Conservation (phyloP, 1,140 invertebrate species). For the Bombyx mandarina region DNA sequence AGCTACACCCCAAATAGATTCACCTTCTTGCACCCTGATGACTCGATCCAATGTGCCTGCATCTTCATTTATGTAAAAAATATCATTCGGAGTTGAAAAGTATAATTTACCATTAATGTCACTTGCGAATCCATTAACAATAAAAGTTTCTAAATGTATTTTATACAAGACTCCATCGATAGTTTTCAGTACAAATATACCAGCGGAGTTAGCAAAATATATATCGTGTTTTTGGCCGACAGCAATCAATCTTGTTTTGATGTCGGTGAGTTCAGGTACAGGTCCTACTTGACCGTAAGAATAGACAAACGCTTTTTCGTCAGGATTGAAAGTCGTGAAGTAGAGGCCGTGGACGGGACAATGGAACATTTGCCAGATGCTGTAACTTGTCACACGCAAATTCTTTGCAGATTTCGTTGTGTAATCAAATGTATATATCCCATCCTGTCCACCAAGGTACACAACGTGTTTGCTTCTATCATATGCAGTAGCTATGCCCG, state of each 20-base stretch:
- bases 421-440: slow-evolving; percentile 3
- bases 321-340: slow-evolving; percentile 5
- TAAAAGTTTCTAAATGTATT: slow-evolving; percentile 1
- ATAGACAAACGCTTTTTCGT: slow-evolving; percentile 3
- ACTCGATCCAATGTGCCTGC: not conserved
- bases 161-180: not conserved
- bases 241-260: slow-evolving; percentile 4
- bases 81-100: slow-evolving; percentile 4
- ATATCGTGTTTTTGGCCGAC: slow-evolving; percentile 6
- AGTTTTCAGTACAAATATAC: not conserved
- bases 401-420: slow-evolving; percentile 2
- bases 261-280: not conserved
- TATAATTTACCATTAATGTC: slow-evolving; percentile 7
- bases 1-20: slow-evolving; percentile 3
- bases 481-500: not conserved
- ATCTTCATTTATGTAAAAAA: slow-evolving; percentile 1
- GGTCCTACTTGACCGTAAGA: not conserved
- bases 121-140: slow-evolving; percentile 4
- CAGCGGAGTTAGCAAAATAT: slow-evolving; percentile 3
- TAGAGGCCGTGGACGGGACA: slow-evolving; percentile 3
- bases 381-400: not conserved
- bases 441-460: slow-evolving; percentile 8
- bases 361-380: slow-evolving; percentile 9
- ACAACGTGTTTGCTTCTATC: slow-evolving; percentile 2
- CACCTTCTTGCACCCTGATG: not conserved